Evolutionary conservation across 2,113 vertebrate species (phyloP), one percentile per base, ranked within the genome.

Genomic region (Brachyistius frenatus): DNA sequence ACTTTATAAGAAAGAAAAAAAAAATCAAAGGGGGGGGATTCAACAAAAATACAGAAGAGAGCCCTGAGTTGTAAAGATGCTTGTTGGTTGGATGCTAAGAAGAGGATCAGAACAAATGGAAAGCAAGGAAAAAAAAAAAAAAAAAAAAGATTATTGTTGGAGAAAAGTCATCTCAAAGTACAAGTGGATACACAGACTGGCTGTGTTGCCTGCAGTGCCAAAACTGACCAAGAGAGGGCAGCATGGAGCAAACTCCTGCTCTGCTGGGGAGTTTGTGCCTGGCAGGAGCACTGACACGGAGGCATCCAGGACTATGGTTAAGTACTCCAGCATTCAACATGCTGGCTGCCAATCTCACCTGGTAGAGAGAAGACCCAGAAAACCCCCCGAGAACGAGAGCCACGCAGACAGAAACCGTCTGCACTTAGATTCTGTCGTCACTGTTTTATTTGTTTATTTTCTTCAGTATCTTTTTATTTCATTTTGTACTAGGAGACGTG

Each of bases 201-300:
- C 74, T 63, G 55, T 80, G 56, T 85, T 80, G 80, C 91, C 92
- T 93, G 92, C 95, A 95, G 96, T 97, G 96, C 96, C 96, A 95
- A 95, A 95, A 54, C 61, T 60, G 84, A 88, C 91, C 92, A 91
- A 79, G 57, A 69, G 92, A 72, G 78, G 91, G 84, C 80, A 74
- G 67, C 65, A 79, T 83, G 76, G 85, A 83, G 85, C 89, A 75
- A 71, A 76, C 74, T 57, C 85, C 78, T 47, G 68, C 61, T 39
- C 52, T 61, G 56, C 39, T 39, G 57, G 58, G 83, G 62, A 15
- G 72, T 68, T 83, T 86, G 85, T 50, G 35, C 70, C 5, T 2
- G 80, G 80, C 66, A 37, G 33, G 57, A 81, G 76, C 67, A 53
- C 73, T 66, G 88, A 81, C 66, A 72, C 8, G 11, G 84, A 81